Evolutionary conservation across 2,797 vertebrate species (phyloP).

Genomic region (Valencia hispanica): DNA sequence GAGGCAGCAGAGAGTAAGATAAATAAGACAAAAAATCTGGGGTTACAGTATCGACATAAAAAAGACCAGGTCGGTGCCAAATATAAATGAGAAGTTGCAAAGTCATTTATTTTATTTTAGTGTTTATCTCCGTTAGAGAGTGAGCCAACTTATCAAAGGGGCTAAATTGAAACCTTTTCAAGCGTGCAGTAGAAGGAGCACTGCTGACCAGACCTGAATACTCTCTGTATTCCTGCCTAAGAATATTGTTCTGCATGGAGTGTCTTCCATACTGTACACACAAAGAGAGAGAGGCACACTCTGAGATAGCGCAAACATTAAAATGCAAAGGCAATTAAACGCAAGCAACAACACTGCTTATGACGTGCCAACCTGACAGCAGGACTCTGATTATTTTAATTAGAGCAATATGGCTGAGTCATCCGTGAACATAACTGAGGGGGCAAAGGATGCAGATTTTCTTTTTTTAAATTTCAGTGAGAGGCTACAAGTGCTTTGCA

Average conservation of each 20-base stretch:
- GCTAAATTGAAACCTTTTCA: constrained; percentile 77
- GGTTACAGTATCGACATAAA: constrained; percentile 26
- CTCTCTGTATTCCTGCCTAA: constrained; percentile 44
- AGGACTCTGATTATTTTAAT: constrained; percentile 77
- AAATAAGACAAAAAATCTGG: constrained; percentile 52
- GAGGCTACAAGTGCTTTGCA: constrained; percentile 36
- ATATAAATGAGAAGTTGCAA: constrained; percentile 55
- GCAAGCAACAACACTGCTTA: constrained; percentile 56
- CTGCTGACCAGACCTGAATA: constrained; percentile 51
- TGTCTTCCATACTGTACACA: constrained; percentile 23
- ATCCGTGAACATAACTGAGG: constrained; percentile 52
- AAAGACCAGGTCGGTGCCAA: constrained; percentile 37
- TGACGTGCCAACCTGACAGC: constrained; percentile 67
- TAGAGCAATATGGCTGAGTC: constrained; percentile 73
- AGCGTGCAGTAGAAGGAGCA: constrained; percentile 66
- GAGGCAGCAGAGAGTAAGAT: constrained; percentile 53
- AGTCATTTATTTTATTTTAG: constrained; percentile 72
- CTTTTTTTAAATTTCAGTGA: constrained; percentile 29
- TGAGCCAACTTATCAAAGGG: constrained; percentile 65
- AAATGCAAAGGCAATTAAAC: constrained; percentile 77
- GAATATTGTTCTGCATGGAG: constrained; percentile 44
- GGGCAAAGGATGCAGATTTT: constrained; percentile 39
- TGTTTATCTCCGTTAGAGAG: constrained; percentile 66
- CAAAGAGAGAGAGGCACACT: constrained; percentile 20
- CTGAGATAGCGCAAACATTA: constrained; percentile 52